These are phyloP conservation scores for Conus canariensis DNA, from an alignment of 2,888 invertebrate genomes.

Conservation along the genomic window DNA sequence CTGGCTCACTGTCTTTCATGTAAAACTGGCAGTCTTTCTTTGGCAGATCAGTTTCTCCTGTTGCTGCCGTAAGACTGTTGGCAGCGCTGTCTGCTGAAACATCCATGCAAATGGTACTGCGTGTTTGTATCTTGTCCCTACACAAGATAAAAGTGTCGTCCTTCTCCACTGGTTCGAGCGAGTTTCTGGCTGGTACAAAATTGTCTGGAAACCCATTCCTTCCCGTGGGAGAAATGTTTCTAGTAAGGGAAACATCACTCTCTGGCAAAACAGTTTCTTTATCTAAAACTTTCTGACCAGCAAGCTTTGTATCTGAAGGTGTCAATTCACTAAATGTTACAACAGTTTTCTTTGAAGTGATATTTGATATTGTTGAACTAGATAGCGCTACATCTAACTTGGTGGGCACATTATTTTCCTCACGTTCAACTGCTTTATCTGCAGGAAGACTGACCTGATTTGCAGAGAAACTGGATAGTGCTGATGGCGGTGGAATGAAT, in stretches of 20 bases:
- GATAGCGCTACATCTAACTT: not conserved
- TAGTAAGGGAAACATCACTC: not conserved
- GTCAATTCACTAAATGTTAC: not conserved
- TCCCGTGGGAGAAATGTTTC: not conserved
- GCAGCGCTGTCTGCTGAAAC: not conserved
- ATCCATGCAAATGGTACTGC: not conserved
- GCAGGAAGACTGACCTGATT: not conserved
- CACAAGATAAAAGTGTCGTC: not conserved
- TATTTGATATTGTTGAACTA: not conserved
- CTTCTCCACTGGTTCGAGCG: not conserved
- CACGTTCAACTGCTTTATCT: not conserved
- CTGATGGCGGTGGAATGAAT: not conserved
- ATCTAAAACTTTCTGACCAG: not conserved
- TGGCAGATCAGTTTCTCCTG: not conserved
- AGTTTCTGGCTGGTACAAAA: not conserved
- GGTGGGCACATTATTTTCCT: not conserved
- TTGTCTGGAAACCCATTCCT: not conserved
- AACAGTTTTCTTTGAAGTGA: not conserved
- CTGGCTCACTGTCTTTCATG: not conserved
- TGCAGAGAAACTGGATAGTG: not conserved
- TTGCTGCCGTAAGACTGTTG: not conserved
- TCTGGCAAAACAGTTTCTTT: not conserved
- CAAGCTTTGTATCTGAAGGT: not conserved
- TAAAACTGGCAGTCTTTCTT: not conserved
- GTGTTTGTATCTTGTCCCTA: not conserved